Evolutionary conservation across 2,113 vertebrate genomes (phyloP).

Genomic region (Struthio camelus): DNA sequence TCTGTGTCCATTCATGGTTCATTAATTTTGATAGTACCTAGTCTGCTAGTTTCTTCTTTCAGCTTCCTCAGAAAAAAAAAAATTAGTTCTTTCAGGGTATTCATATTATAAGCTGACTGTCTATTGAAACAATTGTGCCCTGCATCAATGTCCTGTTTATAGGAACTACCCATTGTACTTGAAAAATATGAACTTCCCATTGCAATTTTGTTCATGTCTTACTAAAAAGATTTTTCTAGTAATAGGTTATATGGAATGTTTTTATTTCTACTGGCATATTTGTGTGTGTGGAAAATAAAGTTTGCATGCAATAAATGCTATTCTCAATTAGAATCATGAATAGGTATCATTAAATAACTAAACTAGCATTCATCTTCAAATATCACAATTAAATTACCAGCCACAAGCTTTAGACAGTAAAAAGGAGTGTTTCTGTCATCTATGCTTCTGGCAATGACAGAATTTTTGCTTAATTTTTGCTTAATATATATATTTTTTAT

Average conservation of each 20-base stretch:
- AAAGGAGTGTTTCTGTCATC: not conserved
- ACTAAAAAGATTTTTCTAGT: not conserved
- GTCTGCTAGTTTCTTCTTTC: not conserved
- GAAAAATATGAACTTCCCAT: not conserved
- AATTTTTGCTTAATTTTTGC: not conserved
- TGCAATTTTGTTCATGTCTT: not conserved
- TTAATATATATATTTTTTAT: not conserved
- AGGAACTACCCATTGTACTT: not conserved
- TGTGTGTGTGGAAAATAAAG: not conserved
- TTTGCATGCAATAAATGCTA: not conserved
- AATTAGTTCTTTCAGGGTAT: not conserved
- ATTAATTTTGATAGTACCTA: slow-evolving; percentile 32
- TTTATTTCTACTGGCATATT: not conserved
- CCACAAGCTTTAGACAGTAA: not conserved
- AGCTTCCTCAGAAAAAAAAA: not conserved
- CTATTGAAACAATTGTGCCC: not conserved
- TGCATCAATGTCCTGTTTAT: not conserved
- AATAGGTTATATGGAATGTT: not conserved
- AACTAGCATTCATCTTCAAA: not conserved
- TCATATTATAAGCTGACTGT: not conserved
- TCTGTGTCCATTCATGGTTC: not conserved
- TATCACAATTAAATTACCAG: slow-evolving; percentile 19
- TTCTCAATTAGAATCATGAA: not conserved
- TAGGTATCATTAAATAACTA: not conserved
- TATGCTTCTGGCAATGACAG: slow-evolving; percentile 8